These are phyloP conservation scores for Drosophila arizonae DNA, from an alignment of 1,140 invertebrate genomes.

Conservation along the genomic window DNA sequence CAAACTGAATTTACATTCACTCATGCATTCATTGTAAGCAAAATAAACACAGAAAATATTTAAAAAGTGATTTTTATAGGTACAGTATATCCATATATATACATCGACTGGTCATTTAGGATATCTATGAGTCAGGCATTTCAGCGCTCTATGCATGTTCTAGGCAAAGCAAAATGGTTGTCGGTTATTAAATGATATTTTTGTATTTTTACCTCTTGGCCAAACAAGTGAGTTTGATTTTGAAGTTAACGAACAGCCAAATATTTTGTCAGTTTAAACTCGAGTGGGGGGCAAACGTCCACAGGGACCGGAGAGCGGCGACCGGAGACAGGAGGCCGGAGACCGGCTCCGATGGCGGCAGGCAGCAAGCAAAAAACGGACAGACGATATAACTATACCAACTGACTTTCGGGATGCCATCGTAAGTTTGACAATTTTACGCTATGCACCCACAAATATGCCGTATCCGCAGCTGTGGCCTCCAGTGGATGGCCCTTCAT, in stretches of 20 bases:
- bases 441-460: constrained; percentile 69
- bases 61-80: no score
- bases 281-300: constrained; percentile 46
- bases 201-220: constrained; percentile 17
- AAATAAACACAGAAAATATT: no score
- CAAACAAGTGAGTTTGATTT: constrained; percentile 58
- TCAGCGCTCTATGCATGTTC: constrained; percentile 55
- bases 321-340: neutral
- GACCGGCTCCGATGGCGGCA: neutral
- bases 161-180: neutral
- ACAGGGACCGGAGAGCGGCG: neutral
- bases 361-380: constrained; percentile 31
- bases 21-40: no score
- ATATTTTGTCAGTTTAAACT: constrained; percentile 79
- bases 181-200: constrained; percentile 40
- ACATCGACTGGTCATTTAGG: no score
- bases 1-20: no score
- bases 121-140: constrained; percentile 48
- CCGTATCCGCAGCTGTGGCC: constrained; percentile 69
- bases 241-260: constrained; percentile 59
- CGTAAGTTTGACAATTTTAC: constrained; percentile 76
- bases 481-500: constrained; percentile 58
- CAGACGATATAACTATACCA: constrained; percentile 69
- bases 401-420: constrained; percentile 67
- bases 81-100: no score